Percentiles rank a stretch among this genome's conserved stretches.
Conservation (phyloP, 1,140 invertebrate species). For the Diplogasteroides magnus region DNA sequence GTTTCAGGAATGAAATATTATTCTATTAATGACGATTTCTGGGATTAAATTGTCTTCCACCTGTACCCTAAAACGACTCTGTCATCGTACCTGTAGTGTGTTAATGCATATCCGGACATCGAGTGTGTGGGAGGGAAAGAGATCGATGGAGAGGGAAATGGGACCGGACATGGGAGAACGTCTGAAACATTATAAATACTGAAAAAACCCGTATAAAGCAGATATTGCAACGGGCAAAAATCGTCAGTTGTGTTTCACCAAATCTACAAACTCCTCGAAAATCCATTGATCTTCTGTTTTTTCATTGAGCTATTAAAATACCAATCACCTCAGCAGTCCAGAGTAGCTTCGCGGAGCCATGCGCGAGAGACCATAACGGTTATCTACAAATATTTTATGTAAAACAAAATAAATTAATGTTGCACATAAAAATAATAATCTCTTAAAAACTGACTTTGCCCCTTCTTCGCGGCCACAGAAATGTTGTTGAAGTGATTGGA, state of each 20-base stretch:
- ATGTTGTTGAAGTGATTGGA: conserved; percentile 24
- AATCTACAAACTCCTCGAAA: not conserved
- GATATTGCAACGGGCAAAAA: no score
- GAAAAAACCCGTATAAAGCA: no score
- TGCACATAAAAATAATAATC: not conserved
- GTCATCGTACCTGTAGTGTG: not conserved
- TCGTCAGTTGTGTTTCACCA: not conserved
- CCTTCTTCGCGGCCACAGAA: conserved; percentile 18
- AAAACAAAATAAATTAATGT: not conserved
- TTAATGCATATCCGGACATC: conserved; percentile 27
- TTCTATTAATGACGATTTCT: no score
- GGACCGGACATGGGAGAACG: conserved; percentile 1
- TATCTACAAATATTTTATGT: conserved; percentile 10
- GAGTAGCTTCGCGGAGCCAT: conserved; percentile 18
- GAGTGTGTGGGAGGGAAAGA: conserved; percentile 19
- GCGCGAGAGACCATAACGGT: conserved; percentile 23
- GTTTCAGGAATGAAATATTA: no score
- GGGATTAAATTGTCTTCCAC: no score
- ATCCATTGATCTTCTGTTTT: conserved; percentile 8
- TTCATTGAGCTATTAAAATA: not conserved
- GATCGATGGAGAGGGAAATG: conserved; percentile 21
- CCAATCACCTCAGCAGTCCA: conserved; percentile 7
- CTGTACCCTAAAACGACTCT: not conserved
- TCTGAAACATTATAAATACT: not conserved
- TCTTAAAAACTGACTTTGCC: conserved; percentile 4